Evolutionary conservation across 2,888 invertebrate genomes (phyloP).

Genomic region (Diachrysia chrysitis): DNA sequence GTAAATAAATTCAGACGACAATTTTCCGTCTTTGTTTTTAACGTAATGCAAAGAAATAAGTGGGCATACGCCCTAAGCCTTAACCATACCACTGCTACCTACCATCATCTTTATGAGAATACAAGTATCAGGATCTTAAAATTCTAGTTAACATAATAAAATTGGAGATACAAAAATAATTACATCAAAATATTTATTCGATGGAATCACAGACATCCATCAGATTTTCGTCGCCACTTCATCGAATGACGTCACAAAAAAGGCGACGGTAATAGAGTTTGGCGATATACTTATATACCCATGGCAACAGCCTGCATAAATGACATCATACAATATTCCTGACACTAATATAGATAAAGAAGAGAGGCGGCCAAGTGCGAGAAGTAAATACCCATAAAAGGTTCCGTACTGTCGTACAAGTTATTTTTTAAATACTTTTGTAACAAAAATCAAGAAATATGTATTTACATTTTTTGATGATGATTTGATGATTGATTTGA

Average conservation of each 20-base stretch:
- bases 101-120: too few relatives aligned
- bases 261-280: neutral
- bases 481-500: too few relatives aligned
- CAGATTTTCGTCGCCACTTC: neutral
- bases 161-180: neutral
- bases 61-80: too few relatives aligned
- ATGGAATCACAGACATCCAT: neutral
- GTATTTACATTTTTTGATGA: too few relatives aligned
- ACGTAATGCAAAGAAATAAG: too few relatives aligned
- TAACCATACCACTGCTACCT: too few relatives aligned
- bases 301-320: neutral
- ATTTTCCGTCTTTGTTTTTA: too few relatives aligned
- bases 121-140: too few relatives aligned
- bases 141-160: too few relatives aligned
- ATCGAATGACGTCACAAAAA: neutral
- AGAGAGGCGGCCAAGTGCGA: neutral
- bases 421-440: too few relatives aligned
- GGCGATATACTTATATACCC: neutral
- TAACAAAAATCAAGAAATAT: too few relatives aligned
- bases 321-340: slow-evolving; percentile 5
- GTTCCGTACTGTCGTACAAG: neutral
- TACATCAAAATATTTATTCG: neutral
- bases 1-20: too few relatives aligned
- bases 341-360: neutral
- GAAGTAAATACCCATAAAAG: neutral